Conservation (phyloP, 2,797 vertebrate genomes). For the Gallirallus australis region DNA sequence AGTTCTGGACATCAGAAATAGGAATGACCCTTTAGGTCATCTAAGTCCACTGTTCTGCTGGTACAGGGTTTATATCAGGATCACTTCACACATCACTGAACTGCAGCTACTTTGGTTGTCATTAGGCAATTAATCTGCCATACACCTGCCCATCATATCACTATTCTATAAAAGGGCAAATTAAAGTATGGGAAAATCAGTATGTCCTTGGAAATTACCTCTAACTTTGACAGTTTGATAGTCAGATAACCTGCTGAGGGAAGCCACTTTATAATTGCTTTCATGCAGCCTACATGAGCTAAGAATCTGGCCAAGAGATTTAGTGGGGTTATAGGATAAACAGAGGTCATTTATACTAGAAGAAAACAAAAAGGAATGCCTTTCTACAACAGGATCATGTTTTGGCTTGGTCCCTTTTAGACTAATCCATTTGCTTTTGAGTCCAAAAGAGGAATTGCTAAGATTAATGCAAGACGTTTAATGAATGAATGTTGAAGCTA, state of each 20-base stretch:
- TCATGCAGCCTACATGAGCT: not conserved
- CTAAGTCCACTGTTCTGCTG: not conserved
- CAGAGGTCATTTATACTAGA: not conserved
- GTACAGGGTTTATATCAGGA: not conserved
- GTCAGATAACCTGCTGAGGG: not conserved
- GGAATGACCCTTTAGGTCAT: not conserved
- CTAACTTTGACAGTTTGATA: not conserved
- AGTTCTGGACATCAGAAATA: not conserved
- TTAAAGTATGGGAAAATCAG: not conserved
- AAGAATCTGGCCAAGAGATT: not conserved
- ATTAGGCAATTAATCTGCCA: not conserved
- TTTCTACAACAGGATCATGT: not conserved
- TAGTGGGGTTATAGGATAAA: not conserved
- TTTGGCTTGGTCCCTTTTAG: not conserved
- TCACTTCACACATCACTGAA: not conserved
- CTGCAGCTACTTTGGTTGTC: not conserved
- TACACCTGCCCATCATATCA: not conserved
- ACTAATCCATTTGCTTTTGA: not conserved
- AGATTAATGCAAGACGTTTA: not conserved
- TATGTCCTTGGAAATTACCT: conserved; percentile 10
- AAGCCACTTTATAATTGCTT: not conserved
- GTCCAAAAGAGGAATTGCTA: not conserved
- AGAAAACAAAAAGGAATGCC: not conserved
- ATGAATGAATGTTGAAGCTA: not conserved
- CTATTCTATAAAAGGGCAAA: not conserved